Evolutionary conservation across 1,140 invertebrate genomes (phyloP).

Genomic region (Caenorhabditis remanei): DNA sequence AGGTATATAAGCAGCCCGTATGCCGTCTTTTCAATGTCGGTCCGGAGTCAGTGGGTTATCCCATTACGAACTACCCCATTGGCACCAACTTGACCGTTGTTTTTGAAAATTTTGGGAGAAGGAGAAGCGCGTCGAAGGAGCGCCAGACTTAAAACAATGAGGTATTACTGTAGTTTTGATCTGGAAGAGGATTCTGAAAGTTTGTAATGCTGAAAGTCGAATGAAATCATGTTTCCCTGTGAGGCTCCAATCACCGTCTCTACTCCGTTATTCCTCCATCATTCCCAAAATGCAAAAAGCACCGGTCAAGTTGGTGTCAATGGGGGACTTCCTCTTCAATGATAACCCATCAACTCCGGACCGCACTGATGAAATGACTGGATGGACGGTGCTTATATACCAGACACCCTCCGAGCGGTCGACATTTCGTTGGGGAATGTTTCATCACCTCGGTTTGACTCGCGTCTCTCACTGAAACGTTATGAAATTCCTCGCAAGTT

Average conservation of each 20-base stretch:
- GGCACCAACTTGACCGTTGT: background rate
- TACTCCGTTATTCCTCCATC: too few relatives aligned
- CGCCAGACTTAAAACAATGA: too few relatives aligned
- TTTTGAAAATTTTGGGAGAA: too few relatives aligned
- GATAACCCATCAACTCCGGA: slow-evolving; percentile 17
- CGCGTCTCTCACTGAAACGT: background rate
- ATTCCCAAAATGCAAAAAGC: background rate
- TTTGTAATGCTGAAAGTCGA: too few relatives aligned
- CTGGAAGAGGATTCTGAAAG: too few relatives aligned
- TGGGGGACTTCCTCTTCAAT: background rate
- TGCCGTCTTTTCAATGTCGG: background rate
- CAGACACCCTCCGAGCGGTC: background rate
- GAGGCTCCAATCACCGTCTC: too few relatives aligned
- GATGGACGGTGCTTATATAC: background rate
- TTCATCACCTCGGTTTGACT: background rate
- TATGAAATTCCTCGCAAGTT: background rate
- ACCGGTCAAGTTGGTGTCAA: slow-evolving; percentile 1
- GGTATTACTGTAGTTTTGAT: too few relatives aligned
- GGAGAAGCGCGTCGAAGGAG: too few relatives aligned
- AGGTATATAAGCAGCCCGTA: background rate
- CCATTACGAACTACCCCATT: background rate
- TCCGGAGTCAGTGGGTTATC: slow-evolving; percentile 6
- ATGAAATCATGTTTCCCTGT: too few relatives aligned
- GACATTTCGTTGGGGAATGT: background rate
- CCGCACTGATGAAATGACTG: background rate